Base-by-base conservation (phyloP, 2,888 invertebrate genomes). In the Trachelus stipa region DNA sequence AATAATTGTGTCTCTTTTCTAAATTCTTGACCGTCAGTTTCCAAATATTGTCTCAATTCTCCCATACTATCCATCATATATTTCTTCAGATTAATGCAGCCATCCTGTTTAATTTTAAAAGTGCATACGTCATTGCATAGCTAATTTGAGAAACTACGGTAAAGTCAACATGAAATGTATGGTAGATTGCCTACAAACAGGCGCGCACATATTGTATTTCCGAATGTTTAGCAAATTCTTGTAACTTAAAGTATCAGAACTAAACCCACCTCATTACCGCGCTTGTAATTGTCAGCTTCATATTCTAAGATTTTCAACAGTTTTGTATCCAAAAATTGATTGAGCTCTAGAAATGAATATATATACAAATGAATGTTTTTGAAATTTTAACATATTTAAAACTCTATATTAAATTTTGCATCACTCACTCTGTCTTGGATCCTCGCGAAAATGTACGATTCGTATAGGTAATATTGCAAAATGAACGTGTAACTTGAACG, bases 1-100 rank as follows among this genome's bases (percentile, higher is more conserved):
- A 93, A 88, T 80, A 93, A 92, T 78, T 93, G 93, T 69, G 92
- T 91, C 68, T 93, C 93, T 79, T 92, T 91, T 79, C 93, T 92
- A 74, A 94, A 89, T 69, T 91, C 89, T 33, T 92, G 90, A 34
- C 93, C 93, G 78, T 89, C 87, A n/a, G 90, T 90, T 74, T 89
- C 90, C 40, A 93, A 85, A 85, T 91, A 93, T 34, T 84, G 81
- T 74, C 90, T 87, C 73, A 92, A 87, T 78, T 89, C 86, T 35
- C 87, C 86, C 91, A 92, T 92, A 37, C 84, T 82, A n/a, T 82
- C 79, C 68, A 77, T 69, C 68, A 35, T 77, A 75, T 78, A 69
- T 69, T 69, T 77, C 83, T 83, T 30, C n/a, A 40, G 30, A 73
- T 40, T 69, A 4, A 69, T 34, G 68, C 30, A 74, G 31, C 11